Evolutionary conservation across 2,797 vertebrate genomes (phyloP).

Genomic region (Chaetodon trifasciatus): DNA sequence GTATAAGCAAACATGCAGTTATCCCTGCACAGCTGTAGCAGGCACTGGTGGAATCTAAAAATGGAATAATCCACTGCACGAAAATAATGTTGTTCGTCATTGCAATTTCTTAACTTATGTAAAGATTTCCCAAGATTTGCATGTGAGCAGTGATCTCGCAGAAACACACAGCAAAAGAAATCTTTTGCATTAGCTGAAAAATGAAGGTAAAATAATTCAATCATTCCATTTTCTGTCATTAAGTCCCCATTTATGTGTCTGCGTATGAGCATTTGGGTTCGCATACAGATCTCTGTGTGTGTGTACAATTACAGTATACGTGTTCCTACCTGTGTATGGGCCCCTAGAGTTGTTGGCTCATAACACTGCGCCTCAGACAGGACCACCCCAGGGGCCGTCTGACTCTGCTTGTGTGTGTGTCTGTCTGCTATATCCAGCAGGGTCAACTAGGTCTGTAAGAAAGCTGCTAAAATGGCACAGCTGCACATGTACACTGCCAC

Average conservation of each 20-base stretch:
- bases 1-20: not conserved
- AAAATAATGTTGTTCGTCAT: not conserved
- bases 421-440: constrained; percentile 69
- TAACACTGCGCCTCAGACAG: constrained; percentile 77
- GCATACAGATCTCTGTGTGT: constrained; percentile 11
- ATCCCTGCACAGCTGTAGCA: constrained; percentile 8
- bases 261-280: constrained; percentile 4
- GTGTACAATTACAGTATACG: constrained; percentile 68
- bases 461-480: constrained; percentile 69
- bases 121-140: not conserved
- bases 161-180: not conserved
- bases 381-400: constrained; percentile 85
- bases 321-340: constrained; percentile 72
- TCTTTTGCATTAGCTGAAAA: not conserved
- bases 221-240: constrained; percentile 8
- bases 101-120: not conserved
- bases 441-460: constrained; percentile 80
- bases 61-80: not conserved
- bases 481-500: constrained; percentile 48
- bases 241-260: constrained; percentile 1
- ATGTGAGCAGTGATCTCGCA: not conserved
- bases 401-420: constrained; percentile 80
- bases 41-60: constrained; percentile 13
- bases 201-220: constrained; percentile 15
- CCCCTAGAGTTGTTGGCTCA: constrained; percentile 74